Evolutionary conservation across 2,888 invertebrate species (phyloP), one percentile per base, ranked within the genome.

Genomic region (Nymphalis c-album): DNA sequence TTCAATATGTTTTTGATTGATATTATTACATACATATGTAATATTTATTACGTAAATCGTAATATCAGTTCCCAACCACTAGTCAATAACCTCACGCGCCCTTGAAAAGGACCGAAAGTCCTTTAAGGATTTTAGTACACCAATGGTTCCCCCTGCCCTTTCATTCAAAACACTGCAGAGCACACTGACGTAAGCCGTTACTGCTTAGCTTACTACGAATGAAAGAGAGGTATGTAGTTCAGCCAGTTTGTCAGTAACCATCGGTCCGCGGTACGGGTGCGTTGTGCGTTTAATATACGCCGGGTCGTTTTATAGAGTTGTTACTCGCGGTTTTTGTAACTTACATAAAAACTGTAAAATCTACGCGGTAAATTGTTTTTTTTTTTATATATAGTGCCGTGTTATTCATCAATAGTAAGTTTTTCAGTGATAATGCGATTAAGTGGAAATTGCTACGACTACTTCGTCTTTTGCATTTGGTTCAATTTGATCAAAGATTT

Each of bases 381-480:
- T 48, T 57, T 63, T 63, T 63, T 58, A n/a, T 3, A 22, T 22
- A 22, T 66, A 63, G 57, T 69, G 64, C 64, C 64, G 78, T 80
- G 80, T 77, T 76, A 78, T 82, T 70, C 78, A 78, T 80, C 74
- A 77, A 58, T 74, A 73, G 85, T 86, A 88, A 87, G 86, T 88
- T 82, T 80, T 71, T 74, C 78, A 81, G 84, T 86, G 85, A 85
- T 88, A 87, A 85, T 82, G 81, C 77, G 79, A 79, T 85, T 86
- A 83, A 85, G 88, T 89, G 90, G 88, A 88, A 86, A 84, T 85
- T 83, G 84, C 77, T 84, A 80, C 85, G 86, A 85, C 86, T 86
- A 78, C 83, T 83, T 85, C 83, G 86, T 67, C 70, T 58, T 70
- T 84, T 80, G 84, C 78, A 80, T 77, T 78, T 78, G 77, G 75